Base-by-base conservation (phyloP, 2,888 invertebrate species). In the Drosophila nigritarsus region DNA sequence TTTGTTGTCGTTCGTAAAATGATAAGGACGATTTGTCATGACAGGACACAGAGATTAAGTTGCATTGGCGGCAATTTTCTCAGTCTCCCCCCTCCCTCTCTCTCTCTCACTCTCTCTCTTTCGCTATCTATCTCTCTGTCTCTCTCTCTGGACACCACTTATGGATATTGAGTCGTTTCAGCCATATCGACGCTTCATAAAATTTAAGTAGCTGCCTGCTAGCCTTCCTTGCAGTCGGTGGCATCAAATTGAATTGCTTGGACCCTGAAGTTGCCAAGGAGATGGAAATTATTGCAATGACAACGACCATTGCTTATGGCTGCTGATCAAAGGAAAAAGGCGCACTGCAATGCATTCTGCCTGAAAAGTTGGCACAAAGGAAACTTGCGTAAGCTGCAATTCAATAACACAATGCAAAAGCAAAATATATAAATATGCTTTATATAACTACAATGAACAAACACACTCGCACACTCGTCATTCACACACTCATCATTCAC, bases 11-110 rank as follows among this genome's bases (percentile, higher is more conserved):
- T 73, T 54, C 76, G 65, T 68, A 70, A 81, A 72, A 67, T 78
- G 87, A 86, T 86, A 89, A 89, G 81, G 79, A 79, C 90, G 77
- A 87, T 88, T 87, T 89, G 77, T 86, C 87, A 89, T 87, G 82
- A 70, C 68, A 71, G 74, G 69, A 69, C 72, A 72, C 75, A 75
- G 85, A 85, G 87, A 85, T 85, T 81, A 87, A 73, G 84, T 81
- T 81, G 72, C 78, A 87, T 80, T 80, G 71, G 58, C 62, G 78
- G 58, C 77, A 72, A 78, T 78, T 76, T 68, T 56, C 72, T 32
- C 45, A 53, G 42, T 15, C 60, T 15, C 36, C 29, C 4, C 32
- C 55, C 15, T 30, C 24, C 0, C 29, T n/a, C 49, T 20, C 42
- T n/a, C 30, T 11, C 30, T 51, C 7, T 51, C 32, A 15, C n/a